phyloP scores from a whole-genome alignment of 1,140 invertebrate genomes.

The Caerostris extrusa region DNA sequence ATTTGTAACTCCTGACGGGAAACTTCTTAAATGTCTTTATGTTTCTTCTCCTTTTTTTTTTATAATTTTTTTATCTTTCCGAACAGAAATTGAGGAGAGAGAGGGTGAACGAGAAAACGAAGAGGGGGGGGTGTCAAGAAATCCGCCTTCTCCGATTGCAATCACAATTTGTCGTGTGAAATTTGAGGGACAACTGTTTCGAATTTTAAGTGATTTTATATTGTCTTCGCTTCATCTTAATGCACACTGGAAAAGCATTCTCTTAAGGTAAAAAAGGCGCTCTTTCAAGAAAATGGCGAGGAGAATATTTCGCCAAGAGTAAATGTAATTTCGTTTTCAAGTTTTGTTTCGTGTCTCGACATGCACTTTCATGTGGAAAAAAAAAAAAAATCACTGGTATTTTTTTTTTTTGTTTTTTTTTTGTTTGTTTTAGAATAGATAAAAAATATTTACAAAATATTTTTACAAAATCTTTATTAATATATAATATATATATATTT shows the following conservation, averaged over 20 bases:
- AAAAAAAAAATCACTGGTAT: no score
- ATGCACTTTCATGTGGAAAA: slow-evolving; percentile 3
- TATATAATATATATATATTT: no score
- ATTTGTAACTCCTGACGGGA: slow-evolving; percentile 13
- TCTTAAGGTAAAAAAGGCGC: background rate
- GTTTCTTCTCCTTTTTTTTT: background rate
- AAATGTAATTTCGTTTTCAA: slow-evolving; percentile 59
- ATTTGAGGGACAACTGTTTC: slow-evolving; percentile 68
- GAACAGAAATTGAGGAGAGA: no score
- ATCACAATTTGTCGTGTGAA: slow-evolving; percentile 64
- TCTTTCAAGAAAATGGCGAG: background rate
- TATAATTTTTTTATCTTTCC: background rate
- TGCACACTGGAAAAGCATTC: background rate
- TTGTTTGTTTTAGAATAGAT: no score
- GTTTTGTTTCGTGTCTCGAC: background rate
- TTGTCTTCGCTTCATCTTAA: slow-evolving; percentile 51
- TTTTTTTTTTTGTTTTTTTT: no score
- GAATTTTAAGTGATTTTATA: slow-evolving; percentile 69
- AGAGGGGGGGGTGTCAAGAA: background rate
- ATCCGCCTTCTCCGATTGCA: slow-evolving; percentile 41
- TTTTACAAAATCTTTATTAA: no score
- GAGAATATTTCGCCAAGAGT: background rate
- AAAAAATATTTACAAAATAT: no score
- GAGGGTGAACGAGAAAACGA: no score
- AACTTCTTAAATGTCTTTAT: slow-evolving; percentile 37